Conservation (phyloP, 2,113 vertebrate species). For the Myrmophylax atrothorax region DNA sequence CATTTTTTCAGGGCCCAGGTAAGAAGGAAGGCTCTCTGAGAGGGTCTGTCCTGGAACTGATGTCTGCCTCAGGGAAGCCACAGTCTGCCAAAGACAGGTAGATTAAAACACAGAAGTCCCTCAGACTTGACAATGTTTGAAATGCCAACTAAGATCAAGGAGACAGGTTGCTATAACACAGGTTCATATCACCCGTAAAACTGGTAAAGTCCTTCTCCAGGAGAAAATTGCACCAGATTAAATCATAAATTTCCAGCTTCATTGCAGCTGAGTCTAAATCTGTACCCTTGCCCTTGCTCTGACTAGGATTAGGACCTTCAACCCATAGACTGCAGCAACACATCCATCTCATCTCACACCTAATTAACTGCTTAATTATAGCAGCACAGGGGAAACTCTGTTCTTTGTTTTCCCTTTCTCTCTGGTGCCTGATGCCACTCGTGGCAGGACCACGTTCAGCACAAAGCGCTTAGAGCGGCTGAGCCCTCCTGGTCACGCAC, state of each 20-base stretch:
- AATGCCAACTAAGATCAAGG: background rate
- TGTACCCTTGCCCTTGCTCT: background rate
- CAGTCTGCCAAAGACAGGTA: background rate
- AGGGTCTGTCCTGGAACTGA: background rate
- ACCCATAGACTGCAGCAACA: background rate
- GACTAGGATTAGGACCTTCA: background rate
- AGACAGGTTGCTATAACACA: background rate
- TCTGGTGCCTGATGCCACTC: background rate
- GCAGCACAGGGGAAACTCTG: background rate
- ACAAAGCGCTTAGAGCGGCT: background rate
- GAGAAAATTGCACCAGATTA: background rate
- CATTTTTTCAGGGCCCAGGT: background rate
- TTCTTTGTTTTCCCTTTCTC: background rate
- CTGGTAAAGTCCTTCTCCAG: background rate
- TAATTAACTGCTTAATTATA: slow-evolving; percentile 22
- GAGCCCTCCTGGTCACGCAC: accelerated
- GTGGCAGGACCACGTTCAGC: background rate
- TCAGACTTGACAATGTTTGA: background rate
- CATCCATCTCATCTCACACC: background rate
- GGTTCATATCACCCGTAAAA: background rate
- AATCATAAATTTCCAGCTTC: background rate
- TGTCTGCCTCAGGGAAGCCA: background rate
- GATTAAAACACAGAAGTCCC: background rate
- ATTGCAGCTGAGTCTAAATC: background rate
- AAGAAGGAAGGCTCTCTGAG: background rate